phyloP scores from a whole-genome alignment of 2,113 vertebrate species.

The Hippolais icterina region DNA sequence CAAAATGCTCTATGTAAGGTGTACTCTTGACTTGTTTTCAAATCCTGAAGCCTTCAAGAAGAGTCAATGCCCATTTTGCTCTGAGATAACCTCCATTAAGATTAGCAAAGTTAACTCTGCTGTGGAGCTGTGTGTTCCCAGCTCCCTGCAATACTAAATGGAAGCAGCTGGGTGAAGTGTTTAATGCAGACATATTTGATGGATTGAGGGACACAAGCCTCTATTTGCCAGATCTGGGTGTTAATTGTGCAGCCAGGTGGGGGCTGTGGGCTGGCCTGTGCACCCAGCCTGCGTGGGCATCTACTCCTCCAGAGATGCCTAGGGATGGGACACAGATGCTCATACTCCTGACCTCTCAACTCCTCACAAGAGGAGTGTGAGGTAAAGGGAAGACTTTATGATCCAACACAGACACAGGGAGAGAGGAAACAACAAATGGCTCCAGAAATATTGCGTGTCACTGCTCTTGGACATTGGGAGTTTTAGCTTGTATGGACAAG shows the following conservation, averaged over 20 bases:
- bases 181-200: constrained; percentile 54
- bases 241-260: constrained; percentile 65
- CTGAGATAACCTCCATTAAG: not conserved
- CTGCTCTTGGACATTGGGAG: not conserved
- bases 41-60: not conserved
- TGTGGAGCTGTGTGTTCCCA: not conserved
- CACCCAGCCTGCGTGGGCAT: constrained; percentile 55
- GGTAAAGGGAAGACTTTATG: not conserved
- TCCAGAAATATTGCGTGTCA: not conserved
- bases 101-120: not conserved
- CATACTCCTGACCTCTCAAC: constrained; percentile 2
- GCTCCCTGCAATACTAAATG: constrained; percentile 31
- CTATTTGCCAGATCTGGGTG: constrained; percentile 25
- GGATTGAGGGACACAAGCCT: not conserved
- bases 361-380: constrained; percentile 8
- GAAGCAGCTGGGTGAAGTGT: constrained; percentile 29
- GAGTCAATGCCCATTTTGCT: not conserved
- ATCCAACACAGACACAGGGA: not conserved
- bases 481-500: not conserved
- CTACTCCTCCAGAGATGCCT: constrained; percentile 58
- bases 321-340: constrained; percentile 17
- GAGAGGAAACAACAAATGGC: not conserved
- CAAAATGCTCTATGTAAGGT: not conserved
- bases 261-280: constrained; percentile 52
- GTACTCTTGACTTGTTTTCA: not conserved